Evolutionary conservation across 2,113 vertebrate genomes (phyloP).

Genomic region (Gasterosteus nipponicus): DNA sequence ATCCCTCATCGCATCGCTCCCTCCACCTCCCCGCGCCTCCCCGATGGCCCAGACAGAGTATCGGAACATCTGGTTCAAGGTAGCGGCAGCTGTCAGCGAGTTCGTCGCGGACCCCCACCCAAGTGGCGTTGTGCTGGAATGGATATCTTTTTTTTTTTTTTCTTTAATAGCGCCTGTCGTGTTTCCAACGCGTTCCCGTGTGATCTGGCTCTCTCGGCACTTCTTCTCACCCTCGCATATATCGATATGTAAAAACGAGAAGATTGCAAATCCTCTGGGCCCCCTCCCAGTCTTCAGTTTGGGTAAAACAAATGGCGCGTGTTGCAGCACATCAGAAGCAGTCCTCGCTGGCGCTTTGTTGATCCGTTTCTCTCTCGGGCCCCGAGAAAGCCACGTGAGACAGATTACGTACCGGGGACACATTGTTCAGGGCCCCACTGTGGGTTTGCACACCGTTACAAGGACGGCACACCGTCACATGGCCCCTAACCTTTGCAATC

Average conservation of each 20-base stretch:
- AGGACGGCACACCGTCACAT: slow-evolving; percentile 66
- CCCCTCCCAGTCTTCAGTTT: slow-evolving; percentile 38
- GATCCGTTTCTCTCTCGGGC: slow-evolving; percentile 37
- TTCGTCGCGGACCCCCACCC: slow-evolving; percentile 35
- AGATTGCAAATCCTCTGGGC: slow-evolving; percentile 29
- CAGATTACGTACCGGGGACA: slow-evolving; percentile 66
- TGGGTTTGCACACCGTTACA: slow-evolving; percentile 73
- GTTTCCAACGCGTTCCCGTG: slow-evolving; percentile 49
- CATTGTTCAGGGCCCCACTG: slow-evolving; percentile 59
- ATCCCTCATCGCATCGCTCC: slow-evolving; percentile 37
- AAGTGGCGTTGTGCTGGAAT: slow-evolving; percentile 37
- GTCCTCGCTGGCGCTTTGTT: slow-evolving; percentile 48
- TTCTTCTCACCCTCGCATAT: slow-evolving; percentile 54
- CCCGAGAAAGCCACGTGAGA: slow-evolving; percentile 56
- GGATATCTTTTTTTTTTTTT: slow-evolving; percentile 55
- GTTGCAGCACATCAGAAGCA: slow-evolving; percentile 48
- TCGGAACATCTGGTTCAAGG: slow-evolving; percentile 70
- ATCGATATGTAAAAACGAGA: slow-evolving; percentile 54
- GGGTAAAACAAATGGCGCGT: slow-evolving; percentile 47
- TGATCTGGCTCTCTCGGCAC: slow-evolving; percentile 50
- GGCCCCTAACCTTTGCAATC: slow-evolving; percentile 63
- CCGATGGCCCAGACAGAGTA: slow-evolving; percentile 57
- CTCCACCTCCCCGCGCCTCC: slow-evolving; percentile 40
- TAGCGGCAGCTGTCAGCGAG: slow-evolving; percentile 51
- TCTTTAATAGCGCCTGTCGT: slow-evolving; percentile 51